These are phyloP conservation scores for Ranitomeya variabilis DNA, from an alignment of 2,113 vertebrate genomes.

Conservation along the genomic window DNA sequence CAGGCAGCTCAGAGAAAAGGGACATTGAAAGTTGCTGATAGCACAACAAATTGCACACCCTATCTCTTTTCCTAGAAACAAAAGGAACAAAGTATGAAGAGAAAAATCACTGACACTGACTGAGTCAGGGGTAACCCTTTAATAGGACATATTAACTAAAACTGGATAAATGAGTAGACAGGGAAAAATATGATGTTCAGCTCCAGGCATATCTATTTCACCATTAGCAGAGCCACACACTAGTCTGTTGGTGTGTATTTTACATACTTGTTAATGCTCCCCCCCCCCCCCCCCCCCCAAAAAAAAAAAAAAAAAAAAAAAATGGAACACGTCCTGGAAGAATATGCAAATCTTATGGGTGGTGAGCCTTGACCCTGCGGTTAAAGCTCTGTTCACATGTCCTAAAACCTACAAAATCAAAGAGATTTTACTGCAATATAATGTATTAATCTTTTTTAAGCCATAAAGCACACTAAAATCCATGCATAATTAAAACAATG, in stretches of 20 bases:
- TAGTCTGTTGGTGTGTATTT: not conserved
- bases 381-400: not conserved
- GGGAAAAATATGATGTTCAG: not conserved
- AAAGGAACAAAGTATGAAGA: not conserved
- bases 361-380: not conserved
- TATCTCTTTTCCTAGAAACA: not conserved
- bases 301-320: not conserved
- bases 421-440: too few species aligned
- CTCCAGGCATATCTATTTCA: too few species aligned
- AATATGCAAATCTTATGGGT: not conserved
- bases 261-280: not conserved
- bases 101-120: not conserved
- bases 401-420: too few species aligned
- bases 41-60: not conserved
- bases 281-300: too few species aligned
- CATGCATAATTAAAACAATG: too few species aligned
- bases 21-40: not conserved
- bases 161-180: not conserved
- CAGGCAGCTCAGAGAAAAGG: not conserved
- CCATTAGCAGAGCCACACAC: not conserved
- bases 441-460: too few species aligned
- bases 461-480: too few species aligned
- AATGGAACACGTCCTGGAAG: not conserved
- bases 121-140: not conserved
- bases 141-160: not conserved